Evolutionary conservation across 1,140 invertebrate species (phyloP), one percentile per base, ranked within the genome.

Genomic region (Drosophila lini): DNA sequence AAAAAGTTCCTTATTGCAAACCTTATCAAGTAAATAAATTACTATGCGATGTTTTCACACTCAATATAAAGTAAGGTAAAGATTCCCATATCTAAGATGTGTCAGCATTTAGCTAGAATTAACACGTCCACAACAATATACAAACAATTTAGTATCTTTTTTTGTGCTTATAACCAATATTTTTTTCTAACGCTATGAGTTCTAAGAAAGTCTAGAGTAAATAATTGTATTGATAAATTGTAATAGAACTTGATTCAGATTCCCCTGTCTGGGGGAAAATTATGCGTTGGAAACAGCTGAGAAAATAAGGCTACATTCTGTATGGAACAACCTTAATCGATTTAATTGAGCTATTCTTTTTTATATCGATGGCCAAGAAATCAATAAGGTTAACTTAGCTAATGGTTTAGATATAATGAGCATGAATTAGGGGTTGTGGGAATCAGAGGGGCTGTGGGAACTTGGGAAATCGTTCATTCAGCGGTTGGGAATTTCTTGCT

Each of bases 51-150:
- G 5, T 34, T 60, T 62, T 62, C 50, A 57, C 59, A 62, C 58
- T 32, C 58, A 25, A 32, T 36, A 40, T 40, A 15, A 61, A 38
- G 11, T 25, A 25, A 40, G 16, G 50, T 28, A 32, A 62, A 57
- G 34, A 53, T 69, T 50, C 58, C 15, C 41, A 58, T 58, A 28
- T 28, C 50, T 58, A n/a, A 41, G 31, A 70, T 71, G 68, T 36
- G 53, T 71, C 65, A 71, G 36, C 52, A 36, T 50, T 71, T 71
- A 71, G 68, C 67, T 50, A 36, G 67, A 71, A 71, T 71, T 71
- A 71, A 71, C 68, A 71, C 55, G 44, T 71, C 16, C 36, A 48
- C 65, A 58, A 57, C 25, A 71, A 58, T 61, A 36, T 45, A 60
- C 31, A 34, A 71, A 71, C 50, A 69, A 38, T 32, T 48, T 38